Percentiles rank a stretch among this genome's conserved stretches.
phyloP scores from a whole-genome alignment of 2,888 invertebrate species.

The Lithophane socia region DNA sequence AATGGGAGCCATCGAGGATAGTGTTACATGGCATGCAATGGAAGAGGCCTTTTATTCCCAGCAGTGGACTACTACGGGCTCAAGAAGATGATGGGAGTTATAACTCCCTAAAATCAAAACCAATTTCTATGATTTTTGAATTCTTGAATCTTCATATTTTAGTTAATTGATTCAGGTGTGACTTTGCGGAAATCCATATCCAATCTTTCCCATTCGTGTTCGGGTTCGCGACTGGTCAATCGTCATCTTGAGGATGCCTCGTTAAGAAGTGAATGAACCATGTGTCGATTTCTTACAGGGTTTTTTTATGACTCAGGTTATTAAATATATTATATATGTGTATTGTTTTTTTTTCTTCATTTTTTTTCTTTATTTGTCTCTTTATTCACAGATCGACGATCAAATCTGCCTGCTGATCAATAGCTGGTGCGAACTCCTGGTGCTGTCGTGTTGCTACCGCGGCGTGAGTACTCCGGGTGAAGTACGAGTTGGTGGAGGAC shows the following conservation, averaged over 20 bases:
- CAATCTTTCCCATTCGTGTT: too few species aligned
- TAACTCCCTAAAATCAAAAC: neutral
- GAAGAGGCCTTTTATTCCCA: neutral
- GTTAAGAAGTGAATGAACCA: too few species aligned
- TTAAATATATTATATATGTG: too few species aligned
- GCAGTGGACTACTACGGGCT: neutral
- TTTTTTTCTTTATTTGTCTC: neutral
- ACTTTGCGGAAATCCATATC: too few species aligned
- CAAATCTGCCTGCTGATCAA: slow-evolving; percentile 99
- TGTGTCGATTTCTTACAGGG: too few species aligned
- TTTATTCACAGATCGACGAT: slow-evolving; percentile 95
- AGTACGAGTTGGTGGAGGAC: slow-evolving; percentile 92
- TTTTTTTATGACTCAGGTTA: too few species aligned
- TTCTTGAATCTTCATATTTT: neutral
- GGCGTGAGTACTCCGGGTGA: slow-evolving; percentile 97
- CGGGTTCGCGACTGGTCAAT: too few species aligned
- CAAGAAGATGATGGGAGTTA: too few species aligned
- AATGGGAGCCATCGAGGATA: neutral
- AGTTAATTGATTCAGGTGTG: too few species aligned
- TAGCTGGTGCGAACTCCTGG: slow-evolving; percentile 98
- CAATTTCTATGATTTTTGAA: neutral
- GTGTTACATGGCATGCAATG: neutral
- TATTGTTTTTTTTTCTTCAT: too few species aligned
- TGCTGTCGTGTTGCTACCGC: slow-evolving; percentile 98
- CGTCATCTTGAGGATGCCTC: too few species aligned